Percentiles rank a stretch among this genome's conserved stretches.
Evolutionary conservation across 2,888 invertebrate genomes (phyloP).

Genomic region (Drosophila falleni): DNA sequence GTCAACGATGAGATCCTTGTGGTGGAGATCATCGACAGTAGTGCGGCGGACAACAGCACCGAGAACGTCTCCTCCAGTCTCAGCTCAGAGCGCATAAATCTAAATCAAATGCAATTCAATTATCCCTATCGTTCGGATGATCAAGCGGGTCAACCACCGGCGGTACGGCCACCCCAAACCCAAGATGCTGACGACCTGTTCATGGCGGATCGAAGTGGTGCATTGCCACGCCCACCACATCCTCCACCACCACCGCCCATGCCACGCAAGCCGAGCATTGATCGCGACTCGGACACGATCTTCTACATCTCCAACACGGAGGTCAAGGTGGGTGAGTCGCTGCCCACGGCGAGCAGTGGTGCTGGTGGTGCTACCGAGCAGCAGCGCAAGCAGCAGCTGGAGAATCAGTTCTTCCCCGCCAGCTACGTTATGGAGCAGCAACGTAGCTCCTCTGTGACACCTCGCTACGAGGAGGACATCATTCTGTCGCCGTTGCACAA

Average conservation of each 20-base stretch:
- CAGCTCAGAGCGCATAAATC: conserved; percentile 57
- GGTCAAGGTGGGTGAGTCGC: conserved; percentile 85
- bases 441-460: conserved; percentile 22
- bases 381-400: conserved; percentile 77
- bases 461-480: conserved; percentile 84
- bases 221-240: conserved; percentile 54
- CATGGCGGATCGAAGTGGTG: conserved; percentile 70
- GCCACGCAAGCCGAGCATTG: conserved; percentile 72
- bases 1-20: conserved; percentile 83
- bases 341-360: conserved; percentile 70
- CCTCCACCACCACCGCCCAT: conserved; percentile 74
- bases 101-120: conserved; percentile 72
- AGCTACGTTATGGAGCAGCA: conserved; percentile 75
- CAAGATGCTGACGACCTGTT: conserved; percentile 82
- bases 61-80: conserved; percentile 64
- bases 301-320: conserved; percentile 86
- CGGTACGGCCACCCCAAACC: conserved; percentile 63
- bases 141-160: conserved; percentile 49
- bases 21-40: conserved; percentile 84
- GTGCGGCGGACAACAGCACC: conserved; percentile 35
- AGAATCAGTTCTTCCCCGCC: conserved; percentile 84
- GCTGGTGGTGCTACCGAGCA: conserved; percentile 38
- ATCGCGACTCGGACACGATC: conserved; percentile 85
- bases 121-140: conserved; percentile 65
- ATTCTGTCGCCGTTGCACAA: conserved; percentile 83